phyloP scores from a whole-genome alignment of 2,888 invertebrate species.

The Rapana venosa region DNA sequence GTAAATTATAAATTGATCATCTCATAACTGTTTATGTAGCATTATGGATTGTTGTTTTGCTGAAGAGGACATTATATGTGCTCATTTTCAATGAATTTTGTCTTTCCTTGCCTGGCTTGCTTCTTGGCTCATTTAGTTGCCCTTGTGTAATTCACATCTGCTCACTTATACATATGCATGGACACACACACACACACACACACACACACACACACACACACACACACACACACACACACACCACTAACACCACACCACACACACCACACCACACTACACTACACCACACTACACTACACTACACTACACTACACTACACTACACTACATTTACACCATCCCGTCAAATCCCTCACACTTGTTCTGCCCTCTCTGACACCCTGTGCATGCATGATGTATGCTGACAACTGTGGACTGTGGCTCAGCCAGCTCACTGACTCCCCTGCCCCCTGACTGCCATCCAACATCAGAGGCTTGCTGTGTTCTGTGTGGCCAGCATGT shows the following conservation, averaged over 20 bases:
- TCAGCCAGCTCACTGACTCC: no score
- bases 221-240: background rate
- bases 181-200: background rate
- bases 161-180: background rate
- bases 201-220: background rate
- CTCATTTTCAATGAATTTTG: no score
- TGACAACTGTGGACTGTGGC: no score
- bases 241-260: background rate
- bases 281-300: background rate
- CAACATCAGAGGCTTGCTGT: background rate
- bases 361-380: no score
- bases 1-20: background rate
- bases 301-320: background rate
- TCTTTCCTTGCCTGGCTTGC: background rate
- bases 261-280: background rate
- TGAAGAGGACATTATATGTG: no score
- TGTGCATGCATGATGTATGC: no score
- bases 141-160: background rate
- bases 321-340: background rate
- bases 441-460: no score
- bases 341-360: no score
- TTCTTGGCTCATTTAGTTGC: slow-evolving; percentile 4
- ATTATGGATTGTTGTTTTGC: no score
- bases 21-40: no score
- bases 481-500: slow-evolving; percentile 6